Evolutionary conservation across 2,888 invertebrate species (phyloP), one percentile per base, ranked within the genome.

Genomic region (Caenorhabditis angaria): DNA sequence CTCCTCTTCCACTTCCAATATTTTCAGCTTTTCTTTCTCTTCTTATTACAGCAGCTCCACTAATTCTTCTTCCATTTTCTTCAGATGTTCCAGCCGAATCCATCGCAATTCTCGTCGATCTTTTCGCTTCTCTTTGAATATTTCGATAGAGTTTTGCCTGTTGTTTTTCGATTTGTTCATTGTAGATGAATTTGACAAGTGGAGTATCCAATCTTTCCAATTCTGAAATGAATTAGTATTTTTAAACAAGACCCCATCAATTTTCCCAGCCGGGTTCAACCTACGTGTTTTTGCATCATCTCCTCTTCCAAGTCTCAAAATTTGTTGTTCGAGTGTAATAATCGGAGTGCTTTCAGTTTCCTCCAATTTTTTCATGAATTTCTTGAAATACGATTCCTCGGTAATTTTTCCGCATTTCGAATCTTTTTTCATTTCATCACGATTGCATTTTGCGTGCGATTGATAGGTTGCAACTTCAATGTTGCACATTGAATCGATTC

Each of bases 391-490:
- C 6, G 57, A 32, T 8, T 65, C 68, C 18, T 20, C 56, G n/a
- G 47, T 32, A 24, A 69, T 32, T 14, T 55, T 56, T 22, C 68
- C 68, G 41, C 59, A 59, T 20, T 65, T 65, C 20, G 41, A n/a
- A 41, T 73, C 73, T 12, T 65, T 61, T 27, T 61, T 65, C 57
- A 73, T 48, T 28, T 61, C 50, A 1, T 24, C 54, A 4, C 61
- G 41, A 20, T 69, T 56, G 22, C 61, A 65, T 35, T 65, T 67
- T 0, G 74, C 57, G 25, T 70, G 65, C 2, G 60, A 61, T 63
- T 76, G 76, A 61, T 77, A 65, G 8, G 68, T 61, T 8, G 81
- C 78, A 47, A 65, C 64, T 53, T 82, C 82, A 28, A 80, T 81
- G 12, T 78, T 61, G 0, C 77, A 78, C 20, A 62, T 60, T 12